Percentiles rank a stretch among this genome's conserved stretches.
phyloP scores from a whole-genome alignment of 2,888 invertebrate genomes.

The Saturnia pavonia region DNA sequence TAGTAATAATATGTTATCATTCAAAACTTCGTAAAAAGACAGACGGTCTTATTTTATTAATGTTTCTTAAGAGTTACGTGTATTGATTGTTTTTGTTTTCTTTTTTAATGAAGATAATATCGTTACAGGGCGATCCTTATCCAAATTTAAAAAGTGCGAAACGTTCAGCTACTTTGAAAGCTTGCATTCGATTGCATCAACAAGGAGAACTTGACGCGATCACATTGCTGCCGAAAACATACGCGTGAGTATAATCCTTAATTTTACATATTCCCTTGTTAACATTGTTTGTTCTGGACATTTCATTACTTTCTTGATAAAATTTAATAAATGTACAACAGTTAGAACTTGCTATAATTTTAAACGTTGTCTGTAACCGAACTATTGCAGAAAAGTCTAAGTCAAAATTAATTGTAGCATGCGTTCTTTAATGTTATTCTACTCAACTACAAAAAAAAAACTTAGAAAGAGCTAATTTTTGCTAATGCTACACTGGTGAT shows the following conservation, averaged over 20 bases:
- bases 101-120: neutral
- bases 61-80: neutral
- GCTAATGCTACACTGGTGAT: too few species aligned
- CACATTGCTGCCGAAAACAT: constrained; percentile 84
- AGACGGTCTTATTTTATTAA: neutral
- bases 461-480: too few species aligned
- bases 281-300: too few species aligned
- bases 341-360: too few species aligned
- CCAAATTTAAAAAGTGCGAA: constrained; percentile 85
- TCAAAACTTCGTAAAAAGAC: neutral
- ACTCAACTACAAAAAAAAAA: too few species aligned
- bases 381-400: too few species aligned
- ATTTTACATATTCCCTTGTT: neutral
- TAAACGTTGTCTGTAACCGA: too few species aligned
- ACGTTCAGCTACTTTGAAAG: constrained; percentile 89
- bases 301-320: too few species aligned
- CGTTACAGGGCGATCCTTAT: constrained; percentile 82
- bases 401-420: too few species aligned
- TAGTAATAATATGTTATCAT: neutral
- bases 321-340: too few species aligned
- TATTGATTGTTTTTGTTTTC: constrained; percentile 5
- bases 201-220: constrained; percentile 86
- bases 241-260: constrained; percentile 51
- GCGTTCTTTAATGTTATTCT: too few species aligned
- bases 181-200: constrained; percentile 87